phyloP scores from a whole-genome alignment of 1,140 invertebrate species.

The Hirudo medicinalis region DNA sequence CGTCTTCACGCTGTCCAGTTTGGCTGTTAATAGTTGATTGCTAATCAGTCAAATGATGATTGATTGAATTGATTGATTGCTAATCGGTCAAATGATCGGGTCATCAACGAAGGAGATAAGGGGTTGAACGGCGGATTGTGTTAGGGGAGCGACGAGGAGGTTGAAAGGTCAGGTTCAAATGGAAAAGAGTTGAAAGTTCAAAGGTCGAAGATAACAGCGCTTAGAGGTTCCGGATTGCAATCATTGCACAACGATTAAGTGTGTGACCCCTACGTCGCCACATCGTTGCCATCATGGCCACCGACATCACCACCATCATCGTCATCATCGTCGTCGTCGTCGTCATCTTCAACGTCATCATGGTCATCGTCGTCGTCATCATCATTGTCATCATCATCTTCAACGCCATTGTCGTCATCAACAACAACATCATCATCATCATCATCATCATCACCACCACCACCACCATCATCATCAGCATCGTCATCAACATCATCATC shows the following conservation, averaged over 20 bases:
- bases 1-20: conserved; percentile 92
- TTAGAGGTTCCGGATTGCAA: neutral
- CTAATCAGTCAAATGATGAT: neutral
- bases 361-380: neutral
- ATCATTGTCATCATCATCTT: neutral
- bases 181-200: neutral
- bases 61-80: neutral
- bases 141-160: neutral
- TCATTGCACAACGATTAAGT: no score
- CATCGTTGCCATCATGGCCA: no score
- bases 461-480: neutral
- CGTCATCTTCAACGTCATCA: conserved; percentile 13
- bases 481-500: conserved; percentile 7
- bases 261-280: no score
- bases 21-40: conserved; percentile 55
- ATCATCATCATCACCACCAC: neutral
- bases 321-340: conserved; percentile 15
- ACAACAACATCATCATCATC: neutral
- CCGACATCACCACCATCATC: neutral
- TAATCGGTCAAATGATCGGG: neutral
- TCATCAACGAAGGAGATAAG: neutral
- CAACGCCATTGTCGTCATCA: neutral
- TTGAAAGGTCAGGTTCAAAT: neutral
- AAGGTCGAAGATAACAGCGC: neutral
- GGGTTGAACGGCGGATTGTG: neutral